Conservation (phyloP, 2,113 vertebrate species). For the Lycaon pictus region DNA sequence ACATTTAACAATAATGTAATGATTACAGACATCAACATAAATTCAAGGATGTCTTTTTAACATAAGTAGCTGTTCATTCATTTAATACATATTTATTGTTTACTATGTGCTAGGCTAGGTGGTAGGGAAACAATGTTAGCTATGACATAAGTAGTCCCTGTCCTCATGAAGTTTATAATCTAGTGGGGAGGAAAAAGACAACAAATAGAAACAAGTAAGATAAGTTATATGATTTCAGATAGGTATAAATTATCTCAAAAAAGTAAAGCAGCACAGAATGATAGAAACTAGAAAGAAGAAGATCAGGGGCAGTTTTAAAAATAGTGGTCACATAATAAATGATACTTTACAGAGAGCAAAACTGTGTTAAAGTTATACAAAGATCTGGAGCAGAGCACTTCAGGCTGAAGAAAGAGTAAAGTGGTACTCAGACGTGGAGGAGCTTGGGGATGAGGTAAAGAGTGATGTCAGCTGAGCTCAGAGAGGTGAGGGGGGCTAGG, state of each 20-base stretch:
- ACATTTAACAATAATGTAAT: conserved; percentile 13
- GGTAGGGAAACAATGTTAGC: neutral
- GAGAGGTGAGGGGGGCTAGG: neutral
- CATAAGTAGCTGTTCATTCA: neutral
- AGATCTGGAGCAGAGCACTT: neutral
- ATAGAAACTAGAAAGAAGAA: neutral
- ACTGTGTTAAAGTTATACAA: neutral
- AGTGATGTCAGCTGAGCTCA: neutral
- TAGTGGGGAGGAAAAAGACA: neutral
- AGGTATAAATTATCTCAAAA: neutral
- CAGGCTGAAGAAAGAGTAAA: neutral
- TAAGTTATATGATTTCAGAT: neutral
- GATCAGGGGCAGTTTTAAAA: neutral
- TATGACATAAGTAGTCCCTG: neutral
- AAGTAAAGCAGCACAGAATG: neutral
- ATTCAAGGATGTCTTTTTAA: conserved; percentile 24
- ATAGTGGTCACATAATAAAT: neutral
- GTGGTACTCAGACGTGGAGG: neutral
- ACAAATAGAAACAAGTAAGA: neutral
- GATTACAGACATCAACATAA: conserved; percentile 5
- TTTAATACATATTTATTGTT: neutral
- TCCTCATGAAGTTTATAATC: neutral
- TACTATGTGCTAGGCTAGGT: neutral
- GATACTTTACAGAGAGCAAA: neutral
- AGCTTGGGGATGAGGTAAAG: neutral